phyloP scores from a whole-genome alignment of 2,888 invertebrate species.

The Diploptera punctata region DNA sequence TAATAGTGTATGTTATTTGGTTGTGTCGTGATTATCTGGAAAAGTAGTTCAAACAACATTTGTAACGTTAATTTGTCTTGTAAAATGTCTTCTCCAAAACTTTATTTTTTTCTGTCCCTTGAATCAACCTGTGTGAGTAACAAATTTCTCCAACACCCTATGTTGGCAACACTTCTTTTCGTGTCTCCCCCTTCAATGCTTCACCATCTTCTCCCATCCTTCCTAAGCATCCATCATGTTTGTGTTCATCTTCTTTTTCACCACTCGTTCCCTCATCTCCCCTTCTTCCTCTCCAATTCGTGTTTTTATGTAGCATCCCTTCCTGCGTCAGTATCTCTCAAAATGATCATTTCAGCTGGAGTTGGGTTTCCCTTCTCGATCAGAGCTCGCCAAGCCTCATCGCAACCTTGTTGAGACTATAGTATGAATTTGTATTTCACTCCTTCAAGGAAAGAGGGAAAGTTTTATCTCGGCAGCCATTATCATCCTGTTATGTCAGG shows the following conservation, averaged over 20 bases:
- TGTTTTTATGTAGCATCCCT: slow-evolving; percentile 6
- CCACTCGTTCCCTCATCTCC: background rate
- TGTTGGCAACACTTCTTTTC: background rate
- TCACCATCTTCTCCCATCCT: slow-evolving; percentile 2
- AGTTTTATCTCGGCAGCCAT: background rate
- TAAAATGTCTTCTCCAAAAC: no score
- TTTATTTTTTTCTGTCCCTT: no score
- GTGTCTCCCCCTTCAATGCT: background rate
- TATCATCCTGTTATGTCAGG: background rate
- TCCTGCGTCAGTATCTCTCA: background rate
- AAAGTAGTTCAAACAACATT: no score
- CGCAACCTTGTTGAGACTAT: background rate
- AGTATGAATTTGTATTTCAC: background rate
- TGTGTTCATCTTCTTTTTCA: slow-evolving; percentile 12
- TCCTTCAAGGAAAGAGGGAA: background rate
- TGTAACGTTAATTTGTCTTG: no score
- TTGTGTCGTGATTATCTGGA: no score
- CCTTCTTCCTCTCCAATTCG: background rate
- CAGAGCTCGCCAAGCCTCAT: background rate
- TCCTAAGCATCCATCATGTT: slow-evolving; percentile 17
- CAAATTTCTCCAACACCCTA: slow-evolving; percentile 7
- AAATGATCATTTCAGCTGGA: background rate
- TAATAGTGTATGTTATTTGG: no score
- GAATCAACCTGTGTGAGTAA: no score
- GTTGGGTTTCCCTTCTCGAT: background rate